Conservation (phyloP, 1,140 invertebrate genomes). For the Spodoptera litura region DNA sequence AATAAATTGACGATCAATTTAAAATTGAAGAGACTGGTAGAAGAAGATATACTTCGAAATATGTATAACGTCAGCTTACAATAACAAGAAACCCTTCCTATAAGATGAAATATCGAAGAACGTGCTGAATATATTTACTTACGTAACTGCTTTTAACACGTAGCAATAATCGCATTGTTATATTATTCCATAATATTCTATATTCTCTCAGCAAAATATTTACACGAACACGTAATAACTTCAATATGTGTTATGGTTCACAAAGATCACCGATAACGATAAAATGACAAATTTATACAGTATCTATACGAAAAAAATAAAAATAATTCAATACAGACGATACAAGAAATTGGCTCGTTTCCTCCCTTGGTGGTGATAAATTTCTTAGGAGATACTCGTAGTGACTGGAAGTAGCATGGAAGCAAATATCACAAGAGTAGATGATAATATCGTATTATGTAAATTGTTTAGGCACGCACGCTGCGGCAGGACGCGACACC, state of each 20-base stretch:
- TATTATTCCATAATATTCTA: neutral
- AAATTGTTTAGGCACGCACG: slow-evolving; percentile 61
- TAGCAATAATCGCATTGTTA: neutral
- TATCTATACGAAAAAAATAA: slow-evolving; percentile 41
- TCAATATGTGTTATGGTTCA: slow-evolving; percentile 27
- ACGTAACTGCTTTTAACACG: neutral
- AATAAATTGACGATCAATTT: too few species aligned
- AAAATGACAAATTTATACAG: slow-evolving; percentile 43
- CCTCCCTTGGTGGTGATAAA: slow-evolving; percentile 58
- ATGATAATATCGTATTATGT: slow-evolving; percentile 73
- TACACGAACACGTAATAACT: slow-evolving; percentile 16
- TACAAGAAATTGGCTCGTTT: slow-evolving; percentile 55
- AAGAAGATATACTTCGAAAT: too few species aligned
- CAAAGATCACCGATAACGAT: slow-evolving; percentile 29
- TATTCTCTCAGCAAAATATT: slow-evolving; percentile 14
- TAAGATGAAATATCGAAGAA: neutral
- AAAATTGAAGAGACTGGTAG: too few species aligned
- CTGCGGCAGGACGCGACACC: slow-evolving; percentile 31
- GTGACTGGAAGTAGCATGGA: slow-evolving; percentile 57
- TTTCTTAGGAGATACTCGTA: slow-evolving; percentile 54
- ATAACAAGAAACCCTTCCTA: too few species aligned
- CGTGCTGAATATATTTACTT: neutral
- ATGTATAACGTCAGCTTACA: too few species aligned
- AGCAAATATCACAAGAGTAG: slow-evolving; percentile 58
- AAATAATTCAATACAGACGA: slow-evolving; percentile 56